Percentiles rank a stretch among this genome's conserved stretches.
phyloP scores from a whole-genome alignment of 2,113 vertebrate species.

The Oxyura jamaicensis region DNA sequence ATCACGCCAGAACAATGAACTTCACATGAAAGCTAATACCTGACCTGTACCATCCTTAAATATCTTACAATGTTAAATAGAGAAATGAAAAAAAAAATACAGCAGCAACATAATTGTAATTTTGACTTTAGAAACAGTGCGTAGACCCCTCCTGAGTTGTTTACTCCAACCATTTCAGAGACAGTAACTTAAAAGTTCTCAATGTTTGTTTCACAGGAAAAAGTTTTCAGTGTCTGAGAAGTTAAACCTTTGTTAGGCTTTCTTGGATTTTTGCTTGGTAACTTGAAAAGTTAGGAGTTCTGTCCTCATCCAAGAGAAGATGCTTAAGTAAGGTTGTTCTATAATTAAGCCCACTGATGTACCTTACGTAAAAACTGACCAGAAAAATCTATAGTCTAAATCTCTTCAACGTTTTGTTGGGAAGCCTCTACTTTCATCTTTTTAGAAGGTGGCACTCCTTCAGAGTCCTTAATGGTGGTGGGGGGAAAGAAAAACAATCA shows the following conservation, averaged over 20 bases:
- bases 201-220: constrained; percentile 81
- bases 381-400: constrained; percentile 80
- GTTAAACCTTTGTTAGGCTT: constrained; percentile 74
- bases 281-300: constrained; percentile 80
- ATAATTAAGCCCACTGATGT: constrained; percentile 77
- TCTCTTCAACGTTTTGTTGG: constrained; percentile 90
- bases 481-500: constrained; percentile 46
- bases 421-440: constrained; percentile 93
- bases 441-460: constrained; percentile 91
- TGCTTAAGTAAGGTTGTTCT: constrained; percentile 72
- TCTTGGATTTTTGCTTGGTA: constrained; percentile 83
- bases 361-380: constrained; percentile 75
- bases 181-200: constrained; percentile 76
- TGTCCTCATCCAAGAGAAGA: constrained; percentile 75
- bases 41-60: constrained; percentile 85
- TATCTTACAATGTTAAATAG: constrained; percentile 84
- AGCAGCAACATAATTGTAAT: constrained; percentile 94
- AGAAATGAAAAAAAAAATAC: constrained; percentile 82
- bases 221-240: constrained; percentile 80
- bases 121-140: constrained; percentile 92
- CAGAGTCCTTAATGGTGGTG: constrained; percentile 82
- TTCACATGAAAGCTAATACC: constrained; percentile 79
- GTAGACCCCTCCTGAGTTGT: constrained; percentile 91
- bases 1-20: constrained; percentile 80
- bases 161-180: constrained; percentile 80